Percentiles rank a stretch among this genome's conserved stretches.
Conservation (phyloP, 1,140 invertebrate species). For the Conus betulinus region DNA sequence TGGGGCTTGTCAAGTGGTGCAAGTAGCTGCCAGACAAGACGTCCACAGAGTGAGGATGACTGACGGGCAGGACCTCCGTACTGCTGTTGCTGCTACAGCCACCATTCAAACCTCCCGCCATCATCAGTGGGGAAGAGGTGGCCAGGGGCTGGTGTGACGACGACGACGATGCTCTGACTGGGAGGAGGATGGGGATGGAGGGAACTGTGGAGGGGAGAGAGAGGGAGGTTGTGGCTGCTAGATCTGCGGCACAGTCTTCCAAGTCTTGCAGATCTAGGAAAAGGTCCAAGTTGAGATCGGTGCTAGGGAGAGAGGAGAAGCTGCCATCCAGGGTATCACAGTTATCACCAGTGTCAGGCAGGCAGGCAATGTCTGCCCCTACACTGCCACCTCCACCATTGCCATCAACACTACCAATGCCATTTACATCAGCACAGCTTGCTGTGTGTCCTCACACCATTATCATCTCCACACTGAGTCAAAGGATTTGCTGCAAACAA, state of each 20-base stretch:
- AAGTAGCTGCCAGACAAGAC: slow-evolving; percentile 25
- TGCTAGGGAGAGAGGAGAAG: slow-evolving; percentile 53
- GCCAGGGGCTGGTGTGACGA: not conserved
- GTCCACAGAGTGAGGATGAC: not conserved
- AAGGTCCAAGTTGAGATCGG: slow-evolving; percentile 56
- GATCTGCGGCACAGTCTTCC: slow-evolving; percentile 44
- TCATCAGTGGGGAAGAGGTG: slow-evolving; percentile 13
- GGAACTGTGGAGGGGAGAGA: slow-evolving; percentile 15
- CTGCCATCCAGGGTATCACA: slow-evolving; percentile 59
- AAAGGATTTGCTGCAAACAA: slow-evolving; percentile 36
- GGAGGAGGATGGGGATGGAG: not conserved
- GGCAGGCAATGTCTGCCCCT: not conserved
- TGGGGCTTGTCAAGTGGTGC: slow-evolving; percentile 6
- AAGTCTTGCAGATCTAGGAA: slow-evolving; percentile 51
- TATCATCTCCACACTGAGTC: not conserved
- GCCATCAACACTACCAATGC: not conserved
- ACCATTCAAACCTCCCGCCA: not conserved
- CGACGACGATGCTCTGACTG: not conserved
- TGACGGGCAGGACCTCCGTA: not conserved
- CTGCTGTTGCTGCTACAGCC: not conserved
- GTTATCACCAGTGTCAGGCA: slow-evolving; percentile 30
- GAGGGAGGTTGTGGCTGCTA: slow-evolving; percentile 26
- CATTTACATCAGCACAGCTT: not conserved
- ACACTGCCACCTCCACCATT: not conserved
- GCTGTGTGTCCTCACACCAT: slow-evolving; percentile 23